Evolutionary conservation across 2,888 invertebrate species (phyloP).

Genomic region (Epinotia brunnichana): DNA sequence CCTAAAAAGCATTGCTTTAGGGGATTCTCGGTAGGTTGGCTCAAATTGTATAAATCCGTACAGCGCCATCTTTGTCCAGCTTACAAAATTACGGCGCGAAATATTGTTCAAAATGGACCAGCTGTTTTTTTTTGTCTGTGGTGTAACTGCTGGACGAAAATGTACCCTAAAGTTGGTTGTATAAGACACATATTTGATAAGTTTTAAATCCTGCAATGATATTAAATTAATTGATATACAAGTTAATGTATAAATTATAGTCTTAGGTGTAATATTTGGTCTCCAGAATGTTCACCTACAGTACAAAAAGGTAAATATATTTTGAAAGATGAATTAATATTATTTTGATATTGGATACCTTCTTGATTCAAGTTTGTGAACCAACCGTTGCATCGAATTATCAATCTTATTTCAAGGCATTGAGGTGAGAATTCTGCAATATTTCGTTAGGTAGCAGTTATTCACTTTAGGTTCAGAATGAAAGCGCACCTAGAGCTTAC

Average conservation of each 20-base stretch:
- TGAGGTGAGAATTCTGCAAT: no score
- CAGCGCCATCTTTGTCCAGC: no score
- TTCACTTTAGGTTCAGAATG: no score
- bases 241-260: constrained; percentile 2
- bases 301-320: constrained; percentile 17
- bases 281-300: constrained; percentile 9
- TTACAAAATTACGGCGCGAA: not conserved
- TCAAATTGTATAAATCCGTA: no score
- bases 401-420: no score
- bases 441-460: no score
- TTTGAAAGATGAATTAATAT: not conserved
- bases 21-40: no score
- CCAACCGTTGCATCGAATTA: not conserved
- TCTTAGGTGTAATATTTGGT: constrained; percentile 14
- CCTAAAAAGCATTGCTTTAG: no score
- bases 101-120: not conserved
- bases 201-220: constrained; percentile 11
- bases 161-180: not conserved
- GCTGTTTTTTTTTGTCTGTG: not conserved
- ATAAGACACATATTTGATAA: constrained; percentile 18
- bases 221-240: constrained; percentile 17
- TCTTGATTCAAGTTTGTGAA: not conserved
- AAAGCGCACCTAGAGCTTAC: no score
- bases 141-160: not conserved
- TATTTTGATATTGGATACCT: constrained; percentile 1